phyloP scores from a whole-genome alignment of 1,140 invertebrate genomes.

The Drosophila virilis region DNA sequence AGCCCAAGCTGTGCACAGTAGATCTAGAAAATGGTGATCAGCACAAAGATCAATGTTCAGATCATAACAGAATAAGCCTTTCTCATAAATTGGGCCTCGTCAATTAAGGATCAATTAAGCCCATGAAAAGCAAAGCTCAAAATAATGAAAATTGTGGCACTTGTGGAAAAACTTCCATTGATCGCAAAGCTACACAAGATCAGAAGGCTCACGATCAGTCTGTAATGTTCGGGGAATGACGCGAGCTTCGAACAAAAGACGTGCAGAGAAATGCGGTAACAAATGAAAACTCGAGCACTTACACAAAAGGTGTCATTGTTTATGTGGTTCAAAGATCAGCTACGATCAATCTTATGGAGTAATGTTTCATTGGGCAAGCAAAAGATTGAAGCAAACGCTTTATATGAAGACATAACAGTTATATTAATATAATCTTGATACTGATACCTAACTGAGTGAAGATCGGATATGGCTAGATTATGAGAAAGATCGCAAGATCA shows the following conservation, averaged over 20 bases:
- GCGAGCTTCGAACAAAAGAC: not conserved
- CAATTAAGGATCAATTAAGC: not conserved
- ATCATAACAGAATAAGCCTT: not conserved
- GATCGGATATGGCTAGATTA: no score
- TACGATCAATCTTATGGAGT: constrained; percentile 2
- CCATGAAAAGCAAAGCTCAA: not conserved
- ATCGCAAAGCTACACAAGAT: not conserved
- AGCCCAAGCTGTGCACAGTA: no score
- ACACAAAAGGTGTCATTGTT: not conserved
- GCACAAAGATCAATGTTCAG: not conserved
- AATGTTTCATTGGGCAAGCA: no score
- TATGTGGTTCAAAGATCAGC: not conserved
- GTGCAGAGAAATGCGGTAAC: not conserved
- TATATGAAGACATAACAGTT: no score
- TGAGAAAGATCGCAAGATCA: no score
- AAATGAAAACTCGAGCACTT: constrained; percentile 10
- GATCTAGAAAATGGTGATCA: not conserved
- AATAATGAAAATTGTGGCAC: not conserved
- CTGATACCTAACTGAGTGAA: no score
- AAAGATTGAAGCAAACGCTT: no score
- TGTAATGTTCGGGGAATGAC: no score
- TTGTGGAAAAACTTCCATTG: not conserved
- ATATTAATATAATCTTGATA: no score
- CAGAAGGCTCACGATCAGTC: constrained; percentile 1
- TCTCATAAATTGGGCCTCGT: no score